These are phyloP conservation scores for Melanotaenia maccullochi DNA, from an alignment of 2,797 vertebrate species.

Conservation along the genomic window DNA sequence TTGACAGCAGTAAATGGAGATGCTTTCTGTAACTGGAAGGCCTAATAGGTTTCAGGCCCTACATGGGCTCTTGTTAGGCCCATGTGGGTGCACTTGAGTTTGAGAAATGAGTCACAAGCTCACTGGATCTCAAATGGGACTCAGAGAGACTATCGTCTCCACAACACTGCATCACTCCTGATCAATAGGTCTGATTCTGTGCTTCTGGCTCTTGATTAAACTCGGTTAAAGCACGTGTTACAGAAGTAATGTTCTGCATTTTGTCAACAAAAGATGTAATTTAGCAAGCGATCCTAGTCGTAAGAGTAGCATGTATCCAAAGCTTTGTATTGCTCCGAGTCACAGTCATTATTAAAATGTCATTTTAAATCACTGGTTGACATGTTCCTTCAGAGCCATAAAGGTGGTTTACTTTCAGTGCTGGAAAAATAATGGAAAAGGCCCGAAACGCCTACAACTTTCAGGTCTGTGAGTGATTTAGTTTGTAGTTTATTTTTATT, in stretches of 20 bases:
- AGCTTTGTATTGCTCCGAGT: slow-evolving; percentile 9
- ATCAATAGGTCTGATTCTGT: slow-evolving; percentile 18
- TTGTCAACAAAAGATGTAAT: neutral
- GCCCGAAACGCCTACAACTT: neutral
- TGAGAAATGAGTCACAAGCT: slow-evolving; percentile 58
- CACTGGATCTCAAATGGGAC: slow-evolving; percentile 13
- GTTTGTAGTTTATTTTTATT: neutral
- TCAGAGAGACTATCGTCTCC: slow-evolving; percentile 9
- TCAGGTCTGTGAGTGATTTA: neutral
- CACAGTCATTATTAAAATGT: neutral
- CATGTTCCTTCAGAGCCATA: neutral
- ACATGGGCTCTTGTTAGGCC: slow-evolving; percentile 69
- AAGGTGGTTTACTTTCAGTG: slow-evolving; percentile 8
- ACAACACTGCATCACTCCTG: neutral
- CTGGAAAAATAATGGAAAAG: slow-evolving; percentile 23
- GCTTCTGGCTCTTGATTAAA: slow-evolving; percentile 10
- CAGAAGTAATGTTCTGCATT: neutral
- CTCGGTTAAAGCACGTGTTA: neutral
- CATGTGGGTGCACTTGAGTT: slow-evolving; percentile 46
- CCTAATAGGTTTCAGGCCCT: slow-evolving; percentile 69
- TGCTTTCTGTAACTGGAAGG: slow-evolving; percentile 58
- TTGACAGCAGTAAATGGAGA: slow-evolving; percentile 80
- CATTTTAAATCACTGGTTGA: neutral
- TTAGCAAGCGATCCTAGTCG: neutral
- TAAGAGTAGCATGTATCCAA: neutral